Evolutionary conservation across 1,140 invertebrate genomes (phyloP).

Genomic region (Euborellia annulipes): DNA sequence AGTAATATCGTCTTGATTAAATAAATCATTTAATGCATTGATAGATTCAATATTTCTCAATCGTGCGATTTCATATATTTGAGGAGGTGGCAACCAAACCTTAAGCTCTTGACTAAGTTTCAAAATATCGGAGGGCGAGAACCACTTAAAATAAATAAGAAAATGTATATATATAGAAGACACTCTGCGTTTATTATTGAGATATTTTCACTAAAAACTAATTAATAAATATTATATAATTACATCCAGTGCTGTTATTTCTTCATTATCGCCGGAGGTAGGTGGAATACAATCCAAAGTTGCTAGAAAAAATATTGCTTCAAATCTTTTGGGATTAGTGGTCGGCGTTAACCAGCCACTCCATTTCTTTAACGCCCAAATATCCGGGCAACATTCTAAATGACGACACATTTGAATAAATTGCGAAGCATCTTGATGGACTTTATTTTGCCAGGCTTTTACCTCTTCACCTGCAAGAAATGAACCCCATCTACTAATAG

Average conservation of each 20-base stretch:
- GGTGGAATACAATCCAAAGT: slow-evolving; percentile 38
- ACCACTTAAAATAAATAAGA: no score
- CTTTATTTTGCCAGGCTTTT: slow-evolving; percentile 46
- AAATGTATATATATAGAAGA: no score
- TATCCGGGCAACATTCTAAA: slow-evolving; percentile 58
- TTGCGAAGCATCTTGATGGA: slow-evolving; percentile 49
- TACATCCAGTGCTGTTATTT: slow-evolving; percentile 54
- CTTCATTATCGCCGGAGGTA: slow-evolving; percentile 36
- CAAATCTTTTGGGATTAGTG: slow-evolving; percentile 38
- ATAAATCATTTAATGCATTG: no score
- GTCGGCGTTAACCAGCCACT: slow-evolving; percentile 69
- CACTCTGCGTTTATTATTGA: no score
- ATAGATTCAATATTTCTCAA: slow-evolving; percentile 28
- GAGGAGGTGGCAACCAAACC: slow-evolving; percentile 33
- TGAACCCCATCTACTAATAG: slow-evolving; percentile 19
- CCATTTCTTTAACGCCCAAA: slow-evolving; percentile 71
- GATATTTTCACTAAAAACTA: no score
- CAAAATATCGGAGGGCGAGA: slow-evolving; percentile 27
- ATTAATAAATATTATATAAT: no score
- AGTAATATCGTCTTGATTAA: no score
- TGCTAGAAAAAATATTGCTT: slow-evolving; percentile 63
- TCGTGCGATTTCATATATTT: slow-evolving; percentile 36
- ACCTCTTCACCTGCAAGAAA: slow-evolving; percentile 27
- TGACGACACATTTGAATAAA: slow-evolving; percentile 56
- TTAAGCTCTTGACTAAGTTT: slow-evolving; percentile 18